Conservation (phyloP, 2,888 invertebrate species). For the Drosophila neoperkinsi region DNA sequence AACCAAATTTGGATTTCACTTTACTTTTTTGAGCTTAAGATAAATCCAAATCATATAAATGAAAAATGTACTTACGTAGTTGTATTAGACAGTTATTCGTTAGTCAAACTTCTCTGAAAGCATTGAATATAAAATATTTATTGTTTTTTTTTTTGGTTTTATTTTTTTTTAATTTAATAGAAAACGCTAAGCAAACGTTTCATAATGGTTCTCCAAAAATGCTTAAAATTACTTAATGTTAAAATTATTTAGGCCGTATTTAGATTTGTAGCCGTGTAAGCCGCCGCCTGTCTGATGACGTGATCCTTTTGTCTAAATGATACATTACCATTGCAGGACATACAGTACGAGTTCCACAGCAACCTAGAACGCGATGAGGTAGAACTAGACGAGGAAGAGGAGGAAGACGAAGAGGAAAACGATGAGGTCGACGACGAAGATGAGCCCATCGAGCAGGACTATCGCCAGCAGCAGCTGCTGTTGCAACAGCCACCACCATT, state of each 20-base stretch:
- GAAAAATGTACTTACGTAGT: too few relatives aligned
- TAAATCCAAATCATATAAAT: not conserved
- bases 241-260: not conserved
- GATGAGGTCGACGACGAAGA: slow-evolving; percentile 78
- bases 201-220: not conserved
- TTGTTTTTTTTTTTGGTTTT: too few relatives aligned
- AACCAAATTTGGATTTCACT: not conserved
- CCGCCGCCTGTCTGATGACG: not conserved
- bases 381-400: slow-evolving; percentile 63
- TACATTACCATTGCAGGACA: slow-evolving; percentile 84
- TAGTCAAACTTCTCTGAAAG: too few relatives aligned
- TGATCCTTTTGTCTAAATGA: not conserved
- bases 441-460: slow-evolving; percentile 50
- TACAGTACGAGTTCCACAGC: slow-evolving; percentile 87
- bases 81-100: too few relatives aligned
- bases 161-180: too few relatives aligned
- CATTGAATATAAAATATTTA: too few relatives aligned
- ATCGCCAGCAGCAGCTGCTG: slow-evolving; percentile 59
- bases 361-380: slow-evolving; percentile 80
- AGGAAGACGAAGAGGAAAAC: slow-evolving; percentile 72
- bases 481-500: slow-evolving; percentile 37
- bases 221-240: not conserved
- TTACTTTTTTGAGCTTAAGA: not conserved
- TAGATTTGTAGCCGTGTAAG: not conserved
- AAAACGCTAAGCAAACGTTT: not conserved